Base-by-base conservation (phyloP, 1,140 invertebrate species). In the Oreohelix idahoensis region DNA sequence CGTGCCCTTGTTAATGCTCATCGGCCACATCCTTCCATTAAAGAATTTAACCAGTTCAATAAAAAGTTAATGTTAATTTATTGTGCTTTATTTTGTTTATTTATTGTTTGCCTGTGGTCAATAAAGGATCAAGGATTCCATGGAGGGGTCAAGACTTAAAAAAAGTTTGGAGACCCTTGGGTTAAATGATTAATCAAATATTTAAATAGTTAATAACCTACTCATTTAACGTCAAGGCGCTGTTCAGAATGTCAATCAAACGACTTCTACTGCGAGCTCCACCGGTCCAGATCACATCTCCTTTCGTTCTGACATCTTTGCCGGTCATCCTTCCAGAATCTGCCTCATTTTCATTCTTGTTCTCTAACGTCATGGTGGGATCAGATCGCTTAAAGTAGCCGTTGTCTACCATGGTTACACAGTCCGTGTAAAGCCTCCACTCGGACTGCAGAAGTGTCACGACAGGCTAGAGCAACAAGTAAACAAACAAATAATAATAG, bases 381-480 rank as follows among this genome's bases (percentile, higher is more conserved):
- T 38, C 79, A 0, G 86, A 86, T 29, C 88, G 77, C 70, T 89
- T 88, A 73, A 88, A 88, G 81, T 89, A 89, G 42, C 86, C 86
- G 26, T 85, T 88, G 77, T 88, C 88, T 29, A 87, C 86, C 76
- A 87, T 84, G 53, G 86, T 85, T 36, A 88, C 84, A 73, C 87
- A 87, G 51, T 85, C 83, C 0, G 86, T 86, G 81, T 89, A 87
- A 0, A 71, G 83, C 32, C 87, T 78, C 83, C 85, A 87, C 63
- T 86, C 74, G 4, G 17, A 53, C 32, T 86, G 76, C 23, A 45
- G 63, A 15, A 29, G 29, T 23, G 63, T 8, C 8, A 66, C 63
- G 11, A 66, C 8, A 32, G 63, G 63, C 63, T 66, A 10, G 1
- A 8, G 63, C 23, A 11, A 11, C 2, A 58, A 5, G 20, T 20